Conservation (phyloP, 1,140 invertebrate genomes). For the Armadillidium nasatum region DNA sequence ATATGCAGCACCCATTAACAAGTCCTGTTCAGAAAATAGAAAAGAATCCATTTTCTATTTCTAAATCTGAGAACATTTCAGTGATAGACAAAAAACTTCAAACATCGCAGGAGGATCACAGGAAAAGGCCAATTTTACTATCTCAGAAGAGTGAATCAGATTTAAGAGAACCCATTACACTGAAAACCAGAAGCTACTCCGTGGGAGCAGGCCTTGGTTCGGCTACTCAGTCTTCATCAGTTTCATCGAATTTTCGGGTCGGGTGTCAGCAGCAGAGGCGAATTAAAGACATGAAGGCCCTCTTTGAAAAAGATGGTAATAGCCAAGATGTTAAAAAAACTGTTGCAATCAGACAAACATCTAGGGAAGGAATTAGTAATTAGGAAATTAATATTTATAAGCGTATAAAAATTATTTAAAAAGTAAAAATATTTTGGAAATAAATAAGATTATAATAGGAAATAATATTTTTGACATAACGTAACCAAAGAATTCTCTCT, state of each 20-base stretch:
- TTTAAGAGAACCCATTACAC: not conserved
- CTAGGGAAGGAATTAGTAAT: constrained; percentile 22
- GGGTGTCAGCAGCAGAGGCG: constrained; percentile 33
- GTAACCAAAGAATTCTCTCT: too few relatives aligned
- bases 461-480: too few relatives aligned
- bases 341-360: not conserved
- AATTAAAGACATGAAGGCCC: constrained; percentile 41
- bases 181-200: not conserved
- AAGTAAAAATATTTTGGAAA: too few relatives aligned
- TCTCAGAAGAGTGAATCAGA: constrained; percentile 15
- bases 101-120: not conserved
- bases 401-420: too few relatives aligned
- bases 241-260: constrained; percentile 10
- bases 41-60: not conserved
- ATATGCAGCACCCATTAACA: not conserved
- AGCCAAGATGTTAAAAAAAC: not conserved
- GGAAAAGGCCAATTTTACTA: constrained; percentile 8
- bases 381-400: not conserved
- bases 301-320: constrained; percentile 36
- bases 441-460: too few relatives aligned
- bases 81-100: not conserved
- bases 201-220: not conserved
- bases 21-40: constrained; percentile 1
- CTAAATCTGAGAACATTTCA: not conserved
- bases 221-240: not conserved